Evolutionary conservation across 2,797 vertebrate species (phyloP).

Genomic region (Astyanax mexicanus): DNA sequence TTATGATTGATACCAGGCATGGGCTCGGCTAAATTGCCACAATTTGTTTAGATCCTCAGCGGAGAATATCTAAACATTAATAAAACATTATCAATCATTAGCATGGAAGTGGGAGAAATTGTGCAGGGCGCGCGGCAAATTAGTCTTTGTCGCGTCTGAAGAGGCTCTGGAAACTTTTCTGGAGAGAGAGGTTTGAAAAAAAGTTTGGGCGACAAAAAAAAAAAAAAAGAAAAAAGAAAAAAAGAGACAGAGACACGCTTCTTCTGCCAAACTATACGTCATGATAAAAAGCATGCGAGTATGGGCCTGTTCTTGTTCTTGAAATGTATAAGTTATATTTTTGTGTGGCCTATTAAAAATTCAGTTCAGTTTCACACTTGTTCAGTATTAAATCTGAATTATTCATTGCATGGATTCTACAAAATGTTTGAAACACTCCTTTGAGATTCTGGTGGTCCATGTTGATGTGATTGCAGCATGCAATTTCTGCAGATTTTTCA

Average conservation of each 20-base stretch:
- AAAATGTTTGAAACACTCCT: no score
- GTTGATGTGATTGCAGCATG: no score
- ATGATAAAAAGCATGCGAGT: constrained; percentile 17
- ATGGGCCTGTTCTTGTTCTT: background rate
- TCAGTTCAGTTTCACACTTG: no score
- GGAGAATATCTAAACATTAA: constrained; percentile 82
- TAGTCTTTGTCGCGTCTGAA: constrained; percentile 58
- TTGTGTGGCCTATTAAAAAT: no score
- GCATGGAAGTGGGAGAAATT: constrained; percentile 64
- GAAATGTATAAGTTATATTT: background rate
- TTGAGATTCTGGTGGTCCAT: no score
- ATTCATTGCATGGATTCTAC: no score
- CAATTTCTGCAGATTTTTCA: no score
- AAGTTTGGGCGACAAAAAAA: constrained; percentile 9
- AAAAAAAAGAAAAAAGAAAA: no score
- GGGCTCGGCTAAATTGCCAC: constrained; percentile 79
- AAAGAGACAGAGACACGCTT: background rate
- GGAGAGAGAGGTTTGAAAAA: background rate
- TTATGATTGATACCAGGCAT: constrained; percentile 76
- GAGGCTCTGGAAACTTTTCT: constrained; percentile 26
- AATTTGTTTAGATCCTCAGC: constrained; percentile 81
- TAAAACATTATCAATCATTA: constrained; percentile 86
- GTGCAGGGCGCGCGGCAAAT: constrained; percentile 68
- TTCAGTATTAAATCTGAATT: no score
- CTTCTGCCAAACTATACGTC: constrained; percentile 17